phyloP scores from a whole-genome alignment of 2,888 invertebrate species.

The Sphinx pinastri region DNA sequence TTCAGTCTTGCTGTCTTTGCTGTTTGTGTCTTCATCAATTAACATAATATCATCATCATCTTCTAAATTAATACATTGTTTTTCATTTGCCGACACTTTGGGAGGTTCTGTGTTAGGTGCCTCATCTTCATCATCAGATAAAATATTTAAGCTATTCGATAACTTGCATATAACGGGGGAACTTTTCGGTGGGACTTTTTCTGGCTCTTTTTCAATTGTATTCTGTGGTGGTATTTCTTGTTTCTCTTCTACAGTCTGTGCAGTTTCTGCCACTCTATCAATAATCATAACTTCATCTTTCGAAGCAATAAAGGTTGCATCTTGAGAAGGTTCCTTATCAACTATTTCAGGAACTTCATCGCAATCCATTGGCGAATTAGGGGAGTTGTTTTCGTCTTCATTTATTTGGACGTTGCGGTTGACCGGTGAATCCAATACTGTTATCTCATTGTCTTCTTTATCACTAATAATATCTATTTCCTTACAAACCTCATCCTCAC shows the following conservation, averaged over 20 bases:
- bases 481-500: conserved; percentile 26
- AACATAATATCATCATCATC: conserved; percentile 78
- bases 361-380: conserved; percentile 18
- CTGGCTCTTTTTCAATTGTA: conserved; percentile 24
- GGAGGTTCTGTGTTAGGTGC: conserved; percentile 26
- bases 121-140: conserved; percentile 74
- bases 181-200: conserved; percentile 32
- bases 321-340: conserved; percentile 30
- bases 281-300: conserved; percentile 17
- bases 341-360: conserved; percentile 27
- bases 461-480: conserved; percentile 22
- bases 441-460: conserved; percentile 18
- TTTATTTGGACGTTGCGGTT: conserved; percentile 10
- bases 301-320: conserved; percentile 1
- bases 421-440: conserved; percentile 1
- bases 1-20: conserved; percentile 39
- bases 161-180: conserved; percentile 56
- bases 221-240: conserved; percentile 11
- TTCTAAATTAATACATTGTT: conserved; percentile 66
- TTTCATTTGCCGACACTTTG: conserved; percentile 40
- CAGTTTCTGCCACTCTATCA: conserved; percentile 27
- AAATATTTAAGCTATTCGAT: conserved; percentile 69
- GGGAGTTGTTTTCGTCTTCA: conserved; percentile 17
- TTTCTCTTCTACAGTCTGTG: conserved; percentile 8
- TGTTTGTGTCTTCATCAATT: conserved; percentile 64